Evolutionary conservation across 2,888 invertebrate genomes (phyloP).

Genomic region (Amblyjoppa fuscipennis): DNA sequence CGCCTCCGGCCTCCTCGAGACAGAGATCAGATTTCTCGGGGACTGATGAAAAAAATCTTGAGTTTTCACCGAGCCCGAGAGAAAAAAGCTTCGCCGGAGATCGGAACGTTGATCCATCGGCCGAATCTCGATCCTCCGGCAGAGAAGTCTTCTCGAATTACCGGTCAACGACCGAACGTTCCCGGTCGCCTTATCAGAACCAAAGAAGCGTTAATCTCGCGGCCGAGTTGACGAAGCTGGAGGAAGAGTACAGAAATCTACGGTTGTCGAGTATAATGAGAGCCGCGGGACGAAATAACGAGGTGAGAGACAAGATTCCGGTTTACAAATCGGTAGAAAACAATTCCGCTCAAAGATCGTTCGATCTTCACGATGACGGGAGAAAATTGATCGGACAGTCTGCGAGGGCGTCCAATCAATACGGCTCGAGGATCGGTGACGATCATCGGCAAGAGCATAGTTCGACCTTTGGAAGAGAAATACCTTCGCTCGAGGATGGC

Average conservation of each 20-base stretch:
- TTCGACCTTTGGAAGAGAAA: background rate
- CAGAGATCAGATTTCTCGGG: background rate
- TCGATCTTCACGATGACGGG: background rate
- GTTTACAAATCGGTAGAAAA: slow-evolving; percentile 5
- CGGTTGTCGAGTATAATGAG: slow-evolving; percentile 51
- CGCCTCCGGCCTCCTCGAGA: background rate
- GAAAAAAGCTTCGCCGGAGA: slow-evolving; percentile 4
- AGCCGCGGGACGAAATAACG: slow-evolving; percentile 35
- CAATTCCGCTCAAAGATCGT: slow-evolving; percentile 20
- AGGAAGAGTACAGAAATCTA: slow-evolving; percentile 67
- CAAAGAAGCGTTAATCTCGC: slow-evolving; percentile 42
- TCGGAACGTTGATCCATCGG: background rate
- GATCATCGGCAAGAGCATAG: slow-evolving; percentile 15
- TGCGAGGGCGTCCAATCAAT: slow-evolving; percentile 14
- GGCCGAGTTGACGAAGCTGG: slow-evolving; percentile 65
- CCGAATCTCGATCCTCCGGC: slow-evolving; percentile 27
- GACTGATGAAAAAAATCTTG: background rate
- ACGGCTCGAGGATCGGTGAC: slow-evolving; percentile 19
- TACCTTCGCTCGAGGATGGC: background rate
- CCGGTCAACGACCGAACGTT: slow-evolving; percentile 7
- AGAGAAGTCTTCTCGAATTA: slow-evolving; percentile 20
- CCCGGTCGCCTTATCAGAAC: background rate
- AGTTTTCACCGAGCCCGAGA: background rate
- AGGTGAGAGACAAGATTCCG: slow-evolving; percentile 6
- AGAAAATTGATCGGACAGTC: slow-evolving; percentile 8